These are phyloP conservation scores for Drosophila willistoni DNA, from an alignment of 1,140 invertebrate species.

Conservation along the genomic window DNA sequence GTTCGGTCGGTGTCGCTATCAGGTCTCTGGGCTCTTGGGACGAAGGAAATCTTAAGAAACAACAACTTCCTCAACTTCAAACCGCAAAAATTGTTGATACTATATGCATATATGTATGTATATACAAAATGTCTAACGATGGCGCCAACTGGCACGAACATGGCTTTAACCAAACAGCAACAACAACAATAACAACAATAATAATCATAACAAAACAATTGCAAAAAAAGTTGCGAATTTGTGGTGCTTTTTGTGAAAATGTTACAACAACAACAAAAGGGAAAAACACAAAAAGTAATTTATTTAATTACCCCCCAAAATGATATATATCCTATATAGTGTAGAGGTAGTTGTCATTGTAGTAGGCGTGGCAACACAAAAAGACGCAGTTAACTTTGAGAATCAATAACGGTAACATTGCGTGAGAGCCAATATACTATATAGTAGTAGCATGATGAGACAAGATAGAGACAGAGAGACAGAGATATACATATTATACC, in stretches of 20 bases:
- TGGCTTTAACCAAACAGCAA: conserved; percentile 8
- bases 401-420: conserved; percentile 10
- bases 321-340: conserved; percentile 9
- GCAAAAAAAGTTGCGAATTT: conserved; percentile 9
- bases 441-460: not conserved
- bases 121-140: conserved; percentile 2
- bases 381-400: conserved; percentile 10
- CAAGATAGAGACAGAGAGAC: not conserved
- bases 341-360: not conserved
- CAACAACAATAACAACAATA: not conserved
- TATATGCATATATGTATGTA: not conserved
- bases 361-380: not conserved
- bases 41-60: not conserved
- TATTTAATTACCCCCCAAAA: conserved; percentile 11
- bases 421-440: conserved; percentile 7
- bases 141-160: conserved; percentile 12
- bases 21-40: not conserved
- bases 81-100: conserved; percentile 49
- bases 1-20: not conserved
- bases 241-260: conserved; percentile 2
- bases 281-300: not conserved
- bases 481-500: not conserved
- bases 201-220: conserved; percentile 4
- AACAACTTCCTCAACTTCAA: conserved; percentile 51
- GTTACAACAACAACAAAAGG: not conserved